phyloP scores from a whole-genome alignment of 2,888 invertebrate genomes.

The Selenia dentaria region DNA sequence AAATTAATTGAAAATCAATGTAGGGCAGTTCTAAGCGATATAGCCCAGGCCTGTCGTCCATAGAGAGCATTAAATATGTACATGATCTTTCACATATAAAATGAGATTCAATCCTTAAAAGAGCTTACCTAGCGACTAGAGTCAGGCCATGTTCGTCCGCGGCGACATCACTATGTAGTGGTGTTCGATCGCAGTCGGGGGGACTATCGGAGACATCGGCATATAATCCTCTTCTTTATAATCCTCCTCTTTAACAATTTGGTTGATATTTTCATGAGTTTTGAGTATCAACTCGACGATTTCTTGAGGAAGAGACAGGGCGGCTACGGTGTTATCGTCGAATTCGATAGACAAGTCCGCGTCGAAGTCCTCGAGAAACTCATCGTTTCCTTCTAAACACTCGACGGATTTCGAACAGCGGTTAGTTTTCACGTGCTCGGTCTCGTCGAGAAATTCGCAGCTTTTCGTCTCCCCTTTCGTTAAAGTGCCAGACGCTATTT shows the following conservation, averaged over 20 bases:
- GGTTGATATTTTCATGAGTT: slow-evolving; percentile 50
- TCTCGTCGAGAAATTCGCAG: slow-evolving; percentile 74
- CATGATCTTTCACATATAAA: not conserved
- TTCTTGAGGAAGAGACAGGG: slow-evolving; percentile 64
- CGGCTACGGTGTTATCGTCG: slow-evolving; percentile 55
- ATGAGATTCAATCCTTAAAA: slow-evolving; percentile 3
- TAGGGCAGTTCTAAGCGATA: too few relatives aligned
- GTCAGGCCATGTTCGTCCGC: slow-evolving; percentile 62
- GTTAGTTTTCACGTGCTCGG: slow-evolving; percentile 52
- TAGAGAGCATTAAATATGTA: too few relatives aligned
- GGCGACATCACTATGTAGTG: slow-evolving; percentile 78
- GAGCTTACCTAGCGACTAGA: slow-evolving; percentile 9
- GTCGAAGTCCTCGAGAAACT: slow-evolving; percentile 52
- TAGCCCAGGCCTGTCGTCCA: not conserved
- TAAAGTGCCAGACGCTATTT: slow-evolving; percentile 53
- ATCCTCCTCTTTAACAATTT: slow-evolving; percentile 47
- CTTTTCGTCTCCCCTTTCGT: slow-evolving; percentile 72
- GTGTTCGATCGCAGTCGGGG: slow-evolving; percentile 58
- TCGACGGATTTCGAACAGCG: slow-evolving; percentile 75
- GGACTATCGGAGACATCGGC: slow-evolving; percentile 73
- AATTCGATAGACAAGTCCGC: slow-evolving; percentile 63
- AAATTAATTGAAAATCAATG: too few relatives aligned
- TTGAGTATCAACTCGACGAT: slow-evolving; percentile 68
- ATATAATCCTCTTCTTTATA: slow-evolving; percentile 62
- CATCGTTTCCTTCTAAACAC: slow-evolving; percentile 57